These are phyloP conservation scores for Climacteris rufus DNA, from an alignment of 2,113 vertebrate species.

Conservation along the genomic window DNA sequence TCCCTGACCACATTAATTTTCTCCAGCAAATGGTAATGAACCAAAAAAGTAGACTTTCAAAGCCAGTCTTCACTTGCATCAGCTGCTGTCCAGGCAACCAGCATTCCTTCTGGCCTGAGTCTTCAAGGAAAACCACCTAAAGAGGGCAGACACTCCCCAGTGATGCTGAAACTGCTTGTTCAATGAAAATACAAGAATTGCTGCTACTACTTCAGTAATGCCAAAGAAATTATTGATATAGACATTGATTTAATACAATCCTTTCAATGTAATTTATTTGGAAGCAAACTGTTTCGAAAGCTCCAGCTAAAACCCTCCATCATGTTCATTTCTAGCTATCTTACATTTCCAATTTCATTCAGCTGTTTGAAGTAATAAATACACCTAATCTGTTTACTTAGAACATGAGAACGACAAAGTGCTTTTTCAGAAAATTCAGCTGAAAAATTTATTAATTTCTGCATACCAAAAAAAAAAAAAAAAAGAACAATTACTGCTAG, in stretches of 20 bases:
- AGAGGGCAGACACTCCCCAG: slow-evolving; percentile 44
- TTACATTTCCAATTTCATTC: slow-evolving; percentile 32
- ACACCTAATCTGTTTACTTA: slow-evolving; percentile 70
- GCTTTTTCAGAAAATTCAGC: slow-evolving; percentile 71
- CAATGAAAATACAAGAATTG: not conserved
- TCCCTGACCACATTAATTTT: not conserved
- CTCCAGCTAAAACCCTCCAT: not conserved
- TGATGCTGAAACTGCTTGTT: not conserved
- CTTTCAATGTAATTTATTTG: slow-evolving; percentile 50
- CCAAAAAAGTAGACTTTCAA: not conserved
- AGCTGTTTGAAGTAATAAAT: slow-evolving; percentile 42
- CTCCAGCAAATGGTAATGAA: not conserved
- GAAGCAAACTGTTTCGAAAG: slow-evolving; percentile 51
- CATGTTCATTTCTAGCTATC: not conserved
- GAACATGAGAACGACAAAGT: slow-evolving; percentile 17
- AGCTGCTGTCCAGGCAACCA: not conserved
- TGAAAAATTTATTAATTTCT: slow-evolving; percentile 59
- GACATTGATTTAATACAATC: slow-evolving; percentile 58
- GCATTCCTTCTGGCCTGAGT: not conserved
- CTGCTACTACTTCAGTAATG: not conserved
- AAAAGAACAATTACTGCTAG: not conserved
- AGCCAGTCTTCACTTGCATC: not conserved
- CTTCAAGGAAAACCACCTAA: slow-evolving; percentile 51
- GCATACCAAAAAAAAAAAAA: not conserved
- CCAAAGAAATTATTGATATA: slow-evolving; percentile 5